These are phyloP conservation scores for Microvelia longipes DNA, from an alignment of 1,140 invertebrate genomes.

Conservation along the genomic window DNA sequence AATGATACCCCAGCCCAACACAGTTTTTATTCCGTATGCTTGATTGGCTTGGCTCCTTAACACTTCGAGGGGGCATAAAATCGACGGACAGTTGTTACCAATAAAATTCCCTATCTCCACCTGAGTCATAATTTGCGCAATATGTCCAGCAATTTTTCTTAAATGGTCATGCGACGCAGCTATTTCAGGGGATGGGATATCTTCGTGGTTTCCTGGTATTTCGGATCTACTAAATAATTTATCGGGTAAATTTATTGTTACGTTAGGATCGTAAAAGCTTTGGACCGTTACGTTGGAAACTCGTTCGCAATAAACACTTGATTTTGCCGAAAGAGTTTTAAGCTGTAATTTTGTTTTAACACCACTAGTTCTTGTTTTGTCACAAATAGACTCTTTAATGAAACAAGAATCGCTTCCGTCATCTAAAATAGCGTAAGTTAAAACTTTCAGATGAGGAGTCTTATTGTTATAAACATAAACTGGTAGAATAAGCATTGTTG, in stretches of 20 bases:
- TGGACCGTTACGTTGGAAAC: neutral
- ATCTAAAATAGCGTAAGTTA: neutral
- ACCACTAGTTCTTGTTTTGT: neutral
- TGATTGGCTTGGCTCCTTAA: neutral
- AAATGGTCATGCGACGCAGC: constrained; percentile 1
- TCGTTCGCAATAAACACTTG: neutral
- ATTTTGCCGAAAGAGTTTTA: neutral
- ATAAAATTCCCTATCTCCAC: neutral
- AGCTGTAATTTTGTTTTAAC: neutral
- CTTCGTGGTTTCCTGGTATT: constrained; percentile 28
- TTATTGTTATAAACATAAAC: neutral
- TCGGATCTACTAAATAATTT: neutral
- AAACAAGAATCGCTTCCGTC: neutral
- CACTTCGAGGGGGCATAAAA: neutral
- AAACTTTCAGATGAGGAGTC: neutral
- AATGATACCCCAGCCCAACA: neutral
- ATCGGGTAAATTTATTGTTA: neutral
- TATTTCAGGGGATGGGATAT: constrained; percentile 5
- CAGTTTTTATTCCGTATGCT: neutral
- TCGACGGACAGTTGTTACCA: neutral
- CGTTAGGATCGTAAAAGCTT: neutral
- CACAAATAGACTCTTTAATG: neutral
- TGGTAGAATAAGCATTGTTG: neutral
- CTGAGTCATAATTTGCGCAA: neutral
- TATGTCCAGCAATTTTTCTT: neutral